A percentile compares a stretch with the other conserved stretches of the same genome.
Conservation (phyloP, 2,888 invertebrate species). For the Diabrotica balteata region DNA sequence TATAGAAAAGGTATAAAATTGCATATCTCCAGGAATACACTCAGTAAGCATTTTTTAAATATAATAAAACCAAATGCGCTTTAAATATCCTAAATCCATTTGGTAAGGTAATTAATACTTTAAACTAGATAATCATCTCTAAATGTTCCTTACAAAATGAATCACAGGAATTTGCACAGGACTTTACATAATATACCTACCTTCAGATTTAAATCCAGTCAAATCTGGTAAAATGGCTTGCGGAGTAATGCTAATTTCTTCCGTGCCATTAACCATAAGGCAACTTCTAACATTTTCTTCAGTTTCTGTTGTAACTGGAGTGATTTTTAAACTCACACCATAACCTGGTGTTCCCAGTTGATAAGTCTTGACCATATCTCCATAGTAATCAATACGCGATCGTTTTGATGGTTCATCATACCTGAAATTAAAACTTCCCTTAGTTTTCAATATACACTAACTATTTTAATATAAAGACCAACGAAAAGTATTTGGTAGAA, state of each 20-base stretch:
- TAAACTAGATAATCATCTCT: too few species aligned
- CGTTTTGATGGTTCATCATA: slow-evolving; percentile 76
- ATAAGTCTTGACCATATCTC: slow-evolving; percentile 92
- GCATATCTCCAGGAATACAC: too few species aligned
- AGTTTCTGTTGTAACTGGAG: slow-evolving; percentile 82
- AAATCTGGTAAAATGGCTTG: slow-evolving; percentile 86
- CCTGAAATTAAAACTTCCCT: slow-evolving; percentile 54
- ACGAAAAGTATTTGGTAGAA: too few species aligned
- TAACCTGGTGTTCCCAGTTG: slow-evolving; percentile 72
- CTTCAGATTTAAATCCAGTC: slow-evolving; percentile 72
- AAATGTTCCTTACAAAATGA: too few species aligned
- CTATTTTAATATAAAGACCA: too few species aligned
- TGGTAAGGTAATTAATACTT: too few species aligned
- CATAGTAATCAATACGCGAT: slow-evolving; percentile 94
- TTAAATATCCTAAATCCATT: too few species aligned
- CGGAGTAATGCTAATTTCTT: slow-evolving; percentile 66
- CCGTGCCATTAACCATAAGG: slow-evolving; percentile 82
- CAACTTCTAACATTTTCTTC: slow-evolving; percentile 78
- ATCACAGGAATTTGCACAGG: too few species aligned
- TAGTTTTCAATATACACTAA: too few species aligned
- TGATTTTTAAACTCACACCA: slow-evolving; percentile 82
- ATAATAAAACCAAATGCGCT: slow-evolving; percentile 3
- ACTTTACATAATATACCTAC: slow-evolving; percentile 50
- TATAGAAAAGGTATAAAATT: background rate
- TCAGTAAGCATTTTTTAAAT: background rate